Percentiles rank a stretch among this genome's conserved stretches.
Conservation (phyloP, 2,888 invertebrate species). For the Tachina fera region DNA sequence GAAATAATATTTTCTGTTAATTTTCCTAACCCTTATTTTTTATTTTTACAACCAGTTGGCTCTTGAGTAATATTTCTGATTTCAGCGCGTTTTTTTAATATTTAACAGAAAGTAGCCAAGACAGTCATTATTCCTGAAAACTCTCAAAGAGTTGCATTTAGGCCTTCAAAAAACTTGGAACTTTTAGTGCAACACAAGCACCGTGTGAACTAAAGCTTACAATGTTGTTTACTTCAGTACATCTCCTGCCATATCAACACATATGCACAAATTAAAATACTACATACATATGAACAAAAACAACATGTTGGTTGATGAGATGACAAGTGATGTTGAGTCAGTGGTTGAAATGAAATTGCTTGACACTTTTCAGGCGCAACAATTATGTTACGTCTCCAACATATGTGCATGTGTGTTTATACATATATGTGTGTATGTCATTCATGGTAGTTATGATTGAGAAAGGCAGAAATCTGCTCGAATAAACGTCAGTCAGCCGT, state of each 20-base stretch:
- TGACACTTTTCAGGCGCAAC: constrained; percentile 66
- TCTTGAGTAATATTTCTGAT: too few species aligned
- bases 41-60: too few species aligned
- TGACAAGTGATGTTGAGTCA: constrained; percentile 54
- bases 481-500: constrained; percentile 41
- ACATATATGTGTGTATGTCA: neutral
- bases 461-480: constrained; percentile 4
- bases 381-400: constrained; percentile 29
- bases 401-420: constrained; percentile 16
- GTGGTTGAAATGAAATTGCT: constrained; percentile 65
- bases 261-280: neutral
- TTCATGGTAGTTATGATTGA: neutral
- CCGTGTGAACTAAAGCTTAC: neutral
- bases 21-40: too few species aligned
- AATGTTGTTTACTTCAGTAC: neutral
- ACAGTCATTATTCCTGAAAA: neutral
- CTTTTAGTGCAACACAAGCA: neutral
- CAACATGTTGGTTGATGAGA: constrained; percentile 26
- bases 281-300: constrained; percentile 26
- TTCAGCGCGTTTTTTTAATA: neutral
- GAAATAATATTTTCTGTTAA: too few species aligned
- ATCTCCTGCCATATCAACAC: neutral
- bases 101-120: neutral
- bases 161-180: neutral
- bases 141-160: too few species aligned